Evolutionary conservation across 2,797 vertebrate species (phyloP).

Genomic region (Liparis tanakae): DNA sequence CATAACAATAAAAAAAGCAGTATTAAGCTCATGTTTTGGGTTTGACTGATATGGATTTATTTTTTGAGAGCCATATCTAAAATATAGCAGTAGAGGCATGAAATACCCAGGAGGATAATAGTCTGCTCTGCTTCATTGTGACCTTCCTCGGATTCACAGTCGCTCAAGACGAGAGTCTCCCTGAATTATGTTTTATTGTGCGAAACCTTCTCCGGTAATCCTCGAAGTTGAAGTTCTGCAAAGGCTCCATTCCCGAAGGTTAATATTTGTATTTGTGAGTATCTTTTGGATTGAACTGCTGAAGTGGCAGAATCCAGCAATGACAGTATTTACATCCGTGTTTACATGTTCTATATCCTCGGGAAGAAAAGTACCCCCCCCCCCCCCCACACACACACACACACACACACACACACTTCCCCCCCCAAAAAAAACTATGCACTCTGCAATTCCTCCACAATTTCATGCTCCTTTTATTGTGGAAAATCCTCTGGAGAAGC

Average conservation of each 20-base stretch:
- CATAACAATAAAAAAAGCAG: slow-evolving; percentile 3
- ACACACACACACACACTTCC: no score
- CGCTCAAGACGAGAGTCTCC: not conserved
- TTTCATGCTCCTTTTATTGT: not conserved
- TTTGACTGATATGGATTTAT: slow-evolving; percentile 9
- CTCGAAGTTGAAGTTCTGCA: not conserved
- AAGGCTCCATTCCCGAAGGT: not conserved
- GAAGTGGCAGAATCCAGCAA: not conserved
- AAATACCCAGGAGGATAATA: slow-evolving; percentile 11
- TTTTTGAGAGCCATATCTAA: slow-evolving; percentile 28
- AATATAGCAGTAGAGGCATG: slow-evolving; percentile 29
- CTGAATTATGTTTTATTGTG: not conserved
- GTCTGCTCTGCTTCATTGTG: not conserved
- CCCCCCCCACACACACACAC: no score
- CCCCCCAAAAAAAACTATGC: not conserved
- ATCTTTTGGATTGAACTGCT: not conserved
- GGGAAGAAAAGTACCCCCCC: not conserved
- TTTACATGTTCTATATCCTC: not conserved
- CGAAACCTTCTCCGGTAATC: slow-evolving; percentile 3
- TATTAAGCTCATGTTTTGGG: slow-evolving; percentile 18
- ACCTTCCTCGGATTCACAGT: not conserved
- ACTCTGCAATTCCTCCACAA: not conserved
- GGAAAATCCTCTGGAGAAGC: not conserved
- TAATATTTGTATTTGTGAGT: not conserved
- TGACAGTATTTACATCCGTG: not conserved